Evolutionary conservation across 2,888 invertebrate genomes (phyloP), one percentile per base, ranked within the genome.

Genomic region (Hoplodrina ambigua): DNA sequence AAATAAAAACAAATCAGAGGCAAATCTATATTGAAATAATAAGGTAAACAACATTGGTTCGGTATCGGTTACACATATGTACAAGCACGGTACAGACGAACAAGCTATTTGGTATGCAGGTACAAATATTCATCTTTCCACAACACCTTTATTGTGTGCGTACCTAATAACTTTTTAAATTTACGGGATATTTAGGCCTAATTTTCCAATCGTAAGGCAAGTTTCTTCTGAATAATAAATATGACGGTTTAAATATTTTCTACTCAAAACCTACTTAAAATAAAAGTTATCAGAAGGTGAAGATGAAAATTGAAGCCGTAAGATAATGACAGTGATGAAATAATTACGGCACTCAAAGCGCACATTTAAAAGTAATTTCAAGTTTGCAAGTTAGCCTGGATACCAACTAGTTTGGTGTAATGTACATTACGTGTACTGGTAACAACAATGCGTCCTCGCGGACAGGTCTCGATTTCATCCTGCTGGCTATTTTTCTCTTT

Each of bases 1-100:
- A 80, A 86, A 81, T 87, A 86, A 87, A 89, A 88, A 88, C 85
- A 89, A 85, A 82, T 85, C 80, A 52, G 58, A 80, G 73, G 56
- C 57, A 49, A 50, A 75, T 67, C 54, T 78, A 58, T 75, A 80
- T 77, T 80, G 79, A 53, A 78, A 75, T 79, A 80, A 82, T 80
- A 75, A 82, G 72, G 61, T 76, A 82, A 83, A 72, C 74, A 77
- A 61, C 44, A 10, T 30, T 50, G 20, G n/a, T 66, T 49, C 41
- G 46, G 41, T 58, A 55, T 59, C 53, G 37, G 50, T n/a, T 52
- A 33, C 57, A 52, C 6, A 33, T 61, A 55, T 37, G 37, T 46
- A 46, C 41, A 41, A 13, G 13, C 3, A 41, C 15, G 17, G 17
- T 46, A 46, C 46, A 17, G 15, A 11, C 3, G 46, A 46, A 46